A percentile compares a stretch with the other conserved stretches of the same genome.
Conservation (phyloP, 2,113 vertebrate species). For the rat (Rattus norvegicus) region DNA sequence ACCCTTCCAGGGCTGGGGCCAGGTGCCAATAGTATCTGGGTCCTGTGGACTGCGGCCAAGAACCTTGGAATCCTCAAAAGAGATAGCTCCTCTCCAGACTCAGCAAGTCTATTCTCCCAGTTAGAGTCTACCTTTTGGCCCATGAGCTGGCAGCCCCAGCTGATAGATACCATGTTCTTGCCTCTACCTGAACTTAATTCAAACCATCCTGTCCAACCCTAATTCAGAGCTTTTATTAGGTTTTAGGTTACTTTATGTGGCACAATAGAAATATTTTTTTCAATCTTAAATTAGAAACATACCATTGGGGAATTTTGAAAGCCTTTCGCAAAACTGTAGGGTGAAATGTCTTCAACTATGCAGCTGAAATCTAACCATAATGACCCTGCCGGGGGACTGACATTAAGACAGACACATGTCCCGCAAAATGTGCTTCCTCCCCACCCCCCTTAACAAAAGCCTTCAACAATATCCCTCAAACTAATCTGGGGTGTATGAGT, state of each 20-base stretch:
- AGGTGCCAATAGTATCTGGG: background rate
- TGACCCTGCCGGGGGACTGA: conserved; percentile 62
- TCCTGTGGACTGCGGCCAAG: background rate
- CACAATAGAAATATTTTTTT: conserved; percentile 90
- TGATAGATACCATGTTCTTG: conserved; percentile 83
- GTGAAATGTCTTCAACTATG: conserved; percentile 84
- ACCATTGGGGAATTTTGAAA: conserved; percentile 81
- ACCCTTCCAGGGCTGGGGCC: background rate
- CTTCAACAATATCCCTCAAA: conserved; percentile 27
- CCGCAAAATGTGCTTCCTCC: conserved; percentile 8
- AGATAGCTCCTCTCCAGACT: conserved; percentile 59
- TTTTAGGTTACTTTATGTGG: conserved; percentile 89
- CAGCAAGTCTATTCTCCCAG: conserved; percentile 82
- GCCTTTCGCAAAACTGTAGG: conserved; percentile 78
- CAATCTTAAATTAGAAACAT: conserved; percentile 89
- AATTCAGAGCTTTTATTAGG: conserved; percentile 90
- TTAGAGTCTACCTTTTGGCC: conserved; percentile 83
- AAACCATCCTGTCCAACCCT: conserved; percentile 88
- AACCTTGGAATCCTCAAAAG: background rate
- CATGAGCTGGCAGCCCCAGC: conserved; percentile 74
- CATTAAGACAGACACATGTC: conserved; percentile 55
- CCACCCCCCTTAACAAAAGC: background rate
- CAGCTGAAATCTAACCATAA: conserved; percentile 76
- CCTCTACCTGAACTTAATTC: conserved; percentile 91
- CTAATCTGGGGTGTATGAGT: background rate